Conservation (phyloP, 2,888 invertebrate genomes). For the Cheilosia pagana region DNA sequence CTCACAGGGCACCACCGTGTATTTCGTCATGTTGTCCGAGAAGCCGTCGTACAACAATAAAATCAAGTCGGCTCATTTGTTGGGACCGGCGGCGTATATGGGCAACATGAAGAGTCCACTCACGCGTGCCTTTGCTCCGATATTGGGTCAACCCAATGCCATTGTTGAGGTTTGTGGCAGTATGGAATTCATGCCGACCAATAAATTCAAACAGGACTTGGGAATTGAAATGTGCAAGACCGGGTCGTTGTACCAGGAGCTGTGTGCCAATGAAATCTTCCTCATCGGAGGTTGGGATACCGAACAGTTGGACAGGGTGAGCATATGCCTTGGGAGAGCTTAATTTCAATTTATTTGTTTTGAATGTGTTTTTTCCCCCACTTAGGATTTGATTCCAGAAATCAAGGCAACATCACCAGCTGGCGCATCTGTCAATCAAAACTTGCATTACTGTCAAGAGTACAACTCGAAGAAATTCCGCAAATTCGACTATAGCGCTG, state of each 20-base stretch:
- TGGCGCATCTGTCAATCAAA: conserved; percentile 81
- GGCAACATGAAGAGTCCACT: conserved; percentile 82
- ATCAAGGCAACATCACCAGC: conserved; percentile 82
- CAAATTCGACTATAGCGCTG: conserved; percentile 81
- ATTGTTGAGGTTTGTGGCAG: conserved; percentile 79
- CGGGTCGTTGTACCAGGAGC: conserved; percentile 77
- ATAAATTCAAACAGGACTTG: conserved; percentile 79
- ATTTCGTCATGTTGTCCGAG: conserved; percentile 85
- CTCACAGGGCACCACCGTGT: conserved; percentile 94
- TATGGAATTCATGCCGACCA: conserved; percentile 79
- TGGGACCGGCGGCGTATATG: conserved; percentile 85
- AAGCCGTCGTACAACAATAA: conserved; percentile 77
- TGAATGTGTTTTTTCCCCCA: too few species aligned
- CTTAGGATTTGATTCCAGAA: conserved; percentile 77
- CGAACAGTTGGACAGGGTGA: conserved; percentile 83
- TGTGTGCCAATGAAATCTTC: conserved; percentile 88
- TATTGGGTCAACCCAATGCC: conserved; percentile 79
- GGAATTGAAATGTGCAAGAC: conserved; percentile 82
- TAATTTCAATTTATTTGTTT: too few species aligned
- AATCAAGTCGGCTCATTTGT: conserved; percentile 79
- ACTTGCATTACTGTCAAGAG: conserved; percentile 82
- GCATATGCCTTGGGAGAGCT: conserved; percentile 39
- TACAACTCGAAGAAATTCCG: conserved; percentile 80
- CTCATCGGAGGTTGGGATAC: conserved; percentile 84
- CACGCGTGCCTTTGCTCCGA: conserved; percentile 78